These are phyloP conservation scores for Lithophane leautieri DNA, from an alignment of 2,888 invertebrate genomes.

Conservation along the genomic window DNA sequence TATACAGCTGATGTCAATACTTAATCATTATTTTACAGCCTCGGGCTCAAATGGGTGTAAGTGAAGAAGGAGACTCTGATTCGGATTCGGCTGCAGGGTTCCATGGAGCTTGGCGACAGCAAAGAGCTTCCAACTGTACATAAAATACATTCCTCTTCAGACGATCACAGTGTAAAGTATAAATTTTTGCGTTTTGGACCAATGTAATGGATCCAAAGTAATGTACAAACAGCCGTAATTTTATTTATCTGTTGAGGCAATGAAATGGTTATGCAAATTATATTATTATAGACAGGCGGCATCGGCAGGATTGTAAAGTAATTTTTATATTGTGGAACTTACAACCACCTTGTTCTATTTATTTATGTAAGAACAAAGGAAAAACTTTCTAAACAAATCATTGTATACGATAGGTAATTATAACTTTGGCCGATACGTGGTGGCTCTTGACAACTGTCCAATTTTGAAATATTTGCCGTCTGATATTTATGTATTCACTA, in stretches of 20 bases:
- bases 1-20: background rate
- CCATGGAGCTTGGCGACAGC: constrained; percentile 88
- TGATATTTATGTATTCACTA: background rate
- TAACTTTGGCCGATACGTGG: background rate
- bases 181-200: background rate
- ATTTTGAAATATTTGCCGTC: background rate
- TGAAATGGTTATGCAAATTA: background rate
- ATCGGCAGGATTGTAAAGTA: background rate
- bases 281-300: background rate
- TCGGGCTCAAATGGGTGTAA: constrained; percentile 80
- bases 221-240: background rate
- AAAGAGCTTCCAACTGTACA: constrained; percentile 80
- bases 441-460: background rate
- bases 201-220: background rate
- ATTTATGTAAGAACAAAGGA: background rate
- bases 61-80: constrained; percentile 93
- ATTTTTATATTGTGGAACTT: background rate
- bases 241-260: background rate
- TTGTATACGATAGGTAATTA: background rate
- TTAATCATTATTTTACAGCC: constrained; percentile 72
- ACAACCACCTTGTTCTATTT: background rate
- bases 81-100: constrained; percentile 97
- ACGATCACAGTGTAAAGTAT: background rate
- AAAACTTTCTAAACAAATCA: background rate
- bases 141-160: constrained; percentile 50